phyloP scores from a whole-genome alignment of 2,888 invertebrate genomes.

The Trichacis sp. region DNA sequence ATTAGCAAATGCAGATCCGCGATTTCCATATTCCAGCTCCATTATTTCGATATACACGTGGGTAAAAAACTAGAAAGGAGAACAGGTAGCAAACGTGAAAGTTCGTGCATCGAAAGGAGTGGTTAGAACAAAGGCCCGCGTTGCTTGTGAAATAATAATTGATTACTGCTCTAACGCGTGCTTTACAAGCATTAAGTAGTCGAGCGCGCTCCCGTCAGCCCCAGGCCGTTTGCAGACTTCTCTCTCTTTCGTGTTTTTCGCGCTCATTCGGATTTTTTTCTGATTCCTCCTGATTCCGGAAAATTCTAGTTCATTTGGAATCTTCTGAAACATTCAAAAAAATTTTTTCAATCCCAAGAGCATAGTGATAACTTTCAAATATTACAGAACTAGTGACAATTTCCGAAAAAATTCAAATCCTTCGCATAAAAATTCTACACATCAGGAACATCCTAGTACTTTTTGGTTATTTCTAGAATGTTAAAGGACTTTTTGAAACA shows the following conservation, averaged over 20 bases:
- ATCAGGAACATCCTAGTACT: no score
- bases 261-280: slow-evolving; percentile 1
- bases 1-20: slow-evolving; percentile 1
- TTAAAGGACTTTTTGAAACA: no score
- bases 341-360: no score
- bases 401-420: no score
- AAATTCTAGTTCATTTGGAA: no score
- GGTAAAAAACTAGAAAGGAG: slow-evolving; percentile 21
- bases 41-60: not conserved
- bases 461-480: no score
- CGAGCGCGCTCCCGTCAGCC: slow-evolving; percentile 20
- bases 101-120: slow-evolving; percentile 28
- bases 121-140: slow-evolving; percentile 35
- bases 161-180: slow-evolving; percentile 25
- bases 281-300: not conserved
- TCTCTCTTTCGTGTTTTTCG: slow-evolving; percentile 12
- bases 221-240: slow-evolving; percentile 6
- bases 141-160: slow-evolving; percentile 40
- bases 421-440: no score
- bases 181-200: slow-evolving; percentile 34
- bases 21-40: not conserved
- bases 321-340: no score
- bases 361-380: no score
- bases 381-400: no score
- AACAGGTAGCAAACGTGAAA: slow-evolving; percentile 38